Base-by-base conservation (phyloP, 2,888 invertebrate species). In the Eristalis intricaria region DNA sequence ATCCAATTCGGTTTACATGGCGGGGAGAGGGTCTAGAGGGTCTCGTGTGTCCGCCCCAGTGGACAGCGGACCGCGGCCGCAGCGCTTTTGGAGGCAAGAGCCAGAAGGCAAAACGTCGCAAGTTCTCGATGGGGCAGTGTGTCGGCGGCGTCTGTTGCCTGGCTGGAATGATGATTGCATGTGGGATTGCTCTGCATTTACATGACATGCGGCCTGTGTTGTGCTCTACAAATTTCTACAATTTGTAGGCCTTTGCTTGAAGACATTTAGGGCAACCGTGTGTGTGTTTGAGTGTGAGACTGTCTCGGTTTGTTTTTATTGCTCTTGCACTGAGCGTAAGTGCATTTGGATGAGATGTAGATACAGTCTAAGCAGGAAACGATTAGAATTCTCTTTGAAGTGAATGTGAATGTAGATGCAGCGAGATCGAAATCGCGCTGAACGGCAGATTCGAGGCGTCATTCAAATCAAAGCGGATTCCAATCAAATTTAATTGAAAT, bases 161-260 rank as follows among this genome's bases (percentile, higher is more conserved):
- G 8, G 8, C 19, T 50, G 32, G 4, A 32, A 40, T 19, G 19
- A 64, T 64, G 50, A 71, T 73, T 73, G 73, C 68, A 77, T 85
- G 68, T 77, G 76, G 84, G 56, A 73, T 76, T 76, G 60, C 63
- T 68, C 68, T 71, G 73, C 65, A 73, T 65, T 65, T 11, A 66
- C 71, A 73, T 73, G 56, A 65, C 60, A 79, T 56, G 8, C 8
- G 43, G 43, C 43, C 43, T 58, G 65, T 35, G 32, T 56, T 26
- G 35, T 76, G 63, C 22, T 76, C 40, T 3, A 26, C 26, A 26
- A n/a, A 26, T 26, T 26, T 26, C 26, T 70, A 35, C 22, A 40
- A 19, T 77, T 43, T 77, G 56, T 69, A 58, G 19, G 22, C 15
- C 22, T 26, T 19, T 50, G 50, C 50, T 50, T n/a, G 23, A 26